These are phyloP conservation scores for Tipula confusa DNA, from an alignment of 2,888 invertebrate genomes.

Conservation along the genomic window DNA sequence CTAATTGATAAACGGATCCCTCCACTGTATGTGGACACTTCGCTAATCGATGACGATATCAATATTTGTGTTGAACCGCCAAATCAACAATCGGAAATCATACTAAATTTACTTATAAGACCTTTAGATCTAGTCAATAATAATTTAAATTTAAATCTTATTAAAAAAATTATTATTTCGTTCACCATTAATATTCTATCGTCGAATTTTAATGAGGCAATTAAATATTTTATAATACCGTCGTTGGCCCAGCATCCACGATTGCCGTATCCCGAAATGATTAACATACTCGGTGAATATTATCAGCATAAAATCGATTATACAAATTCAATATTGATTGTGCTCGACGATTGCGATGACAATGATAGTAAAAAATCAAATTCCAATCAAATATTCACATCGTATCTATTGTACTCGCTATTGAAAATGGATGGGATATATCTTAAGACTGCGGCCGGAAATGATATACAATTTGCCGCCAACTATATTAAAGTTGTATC, in stretches of 20 bases:
- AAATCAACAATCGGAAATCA: slow-evolving; percentile 66
- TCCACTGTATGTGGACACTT: slow-evolving; percentile 58
- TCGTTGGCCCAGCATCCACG: slow-evolving; percentile 54
- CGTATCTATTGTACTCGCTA: slow-evolving; percentile 46
- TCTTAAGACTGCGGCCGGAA: neutral
- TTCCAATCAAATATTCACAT: slow-evolving; percentile 37
- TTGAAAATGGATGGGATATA: slow-evolving; percentile 44
- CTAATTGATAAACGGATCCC: slow-evolving; percentile 68
- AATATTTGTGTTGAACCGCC: slow-evolving; percentile 55
- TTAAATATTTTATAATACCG: slow-evolving; percentile 67
- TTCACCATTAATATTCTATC: slow-evolving; percentile 66
- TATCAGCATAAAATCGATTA: slow-evolving; percentile 44
- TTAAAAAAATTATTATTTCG: slow-evolving; percentile 35
- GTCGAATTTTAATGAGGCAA: slow-evolving; percentile 61
- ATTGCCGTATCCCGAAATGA: slow-evolving; percentile 55
- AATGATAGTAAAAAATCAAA: slow-evolving; percentile 6
- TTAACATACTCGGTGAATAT: slow-evolving; percentile 50
- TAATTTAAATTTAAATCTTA: slow-evolving; percentile 21
- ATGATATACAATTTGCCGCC: slow-evolving; percentile 29
- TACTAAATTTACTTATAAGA: slow-evolving; percentile 70
- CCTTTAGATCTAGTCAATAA: slow-evolving; percentile 59
- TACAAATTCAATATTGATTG: slow-evolving; percentile 38
- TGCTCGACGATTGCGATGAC: slow-evolving; percentile 32
- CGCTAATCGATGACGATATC: neutral
- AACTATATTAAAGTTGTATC: slow-evolving; percentile 47